phyloP scores from a whole-genome alignment of 2,113 vertebrate species.

The Ivindomyrus marchei region DNA sequence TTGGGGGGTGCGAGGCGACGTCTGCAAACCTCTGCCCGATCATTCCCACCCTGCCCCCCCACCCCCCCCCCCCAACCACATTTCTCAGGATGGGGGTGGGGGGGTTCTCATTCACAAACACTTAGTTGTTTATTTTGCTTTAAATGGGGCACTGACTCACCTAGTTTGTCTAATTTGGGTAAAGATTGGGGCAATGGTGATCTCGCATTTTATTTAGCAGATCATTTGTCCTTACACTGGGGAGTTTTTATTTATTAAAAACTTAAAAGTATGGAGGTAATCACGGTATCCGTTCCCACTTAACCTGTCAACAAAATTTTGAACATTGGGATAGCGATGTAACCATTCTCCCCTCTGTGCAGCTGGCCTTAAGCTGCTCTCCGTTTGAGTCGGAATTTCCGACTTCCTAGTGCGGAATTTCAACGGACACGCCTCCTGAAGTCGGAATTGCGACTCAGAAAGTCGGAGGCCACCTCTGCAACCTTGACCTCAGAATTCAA shows the following conservation, averaged over 20 bases:
- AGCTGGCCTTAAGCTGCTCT: not conserved
- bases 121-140: slow-evolving; percentile 80
- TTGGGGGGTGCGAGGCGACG: not conserved
- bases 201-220: slow-evolving; percentile 93
- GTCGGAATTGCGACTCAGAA: not conserved
- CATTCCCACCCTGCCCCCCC: not conserved
- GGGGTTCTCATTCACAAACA: slow-evolving; percentile 67
- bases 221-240: slow-evolving; percentile 93
- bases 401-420: not conserved
- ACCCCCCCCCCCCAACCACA: not conserved
- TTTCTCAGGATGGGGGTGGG: slow-evolving; percentile 41
- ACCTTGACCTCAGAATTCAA: not conserved
- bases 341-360: slow-evolving; percentile 62
- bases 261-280: slow-evolving; percentile 63
- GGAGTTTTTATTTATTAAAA: slow-evolving; percentile 84
- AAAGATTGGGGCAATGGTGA: slow-evolving; percentile 71
- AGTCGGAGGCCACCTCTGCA: not conserved
- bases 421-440: not conserved
- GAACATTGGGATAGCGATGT: slow-evolving; percentile 61
- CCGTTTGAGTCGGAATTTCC: not conserved
- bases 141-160: slow-evolving; percentile 82
- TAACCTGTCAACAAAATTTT: slow-evolving; percentile 90
- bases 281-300: slow-evolving; percentile 84
- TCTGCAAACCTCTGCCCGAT: not conserved
- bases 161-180: slow-evolving; percentile 90